Percentiles rank a stretch among this genome's conserved stretches.
phyloP scores from a whole-genome alignment of 2,113 vertebrate species.

The Mustelus asterias region DNA sequence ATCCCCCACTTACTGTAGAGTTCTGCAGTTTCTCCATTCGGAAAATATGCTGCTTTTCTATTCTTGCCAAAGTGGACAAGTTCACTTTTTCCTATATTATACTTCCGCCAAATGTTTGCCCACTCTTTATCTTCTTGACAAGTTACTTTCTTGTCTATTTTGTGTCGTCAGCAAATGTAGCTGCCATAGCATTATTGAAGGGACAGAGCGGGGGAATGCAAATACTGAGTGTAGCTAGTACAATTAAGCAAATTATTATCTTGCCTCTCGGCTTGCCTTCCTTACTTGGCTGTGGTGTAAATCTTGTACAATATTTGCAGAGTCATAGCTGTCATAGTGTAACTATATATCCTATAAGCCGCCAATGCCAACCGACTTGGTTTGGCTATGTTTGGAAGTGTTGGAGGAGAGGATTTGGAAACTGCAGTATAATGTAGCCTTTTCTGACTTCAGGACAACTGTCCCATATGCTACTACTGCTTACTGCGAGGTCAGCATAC shows the following conservation, averaged over 20 bases:
- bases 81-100: too few relatives aligned
- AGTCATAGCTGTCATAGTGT: constrained; percentile 22
- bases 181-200: too few relatives aligned
- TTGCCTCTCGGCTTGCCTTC: neutral
- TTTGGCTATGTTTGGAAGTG: constrained; percentile 38
- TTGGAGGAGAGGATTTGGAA: constrained; percentile 34
- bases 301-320: constrained; percentile 19
- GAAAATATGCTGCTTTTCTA: too few relatives aligned
- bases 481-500: constrained; percentile 39
- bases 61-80: too few relatives aligned
- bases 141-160: too few relatives aligned
- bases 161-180: too few relatives aligned
- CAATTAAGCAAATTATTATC: neutral
- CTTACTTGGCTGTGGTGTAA: neutral
- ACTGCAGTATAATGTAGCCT: constrained; percentile 32
- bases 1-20: too few relatives aligned
- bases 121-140: too few relatives aligned
- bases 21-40: too few relatives aligned
- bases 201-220: neutral
- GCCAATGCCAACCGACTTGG: neutral
- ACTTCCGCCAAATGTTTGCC: too few relatives aligned
- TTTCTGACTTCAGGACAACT: constrained; percentile 28
- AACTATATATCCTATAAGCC: constrained; percentile 12
- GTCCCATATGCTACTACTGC: constrained; percentile 39
- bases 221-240: neutral